Evolutionary conservation across 2,113 vertebrate species (phyloP).

Genomic region (Myotis brandtii): DNA sequence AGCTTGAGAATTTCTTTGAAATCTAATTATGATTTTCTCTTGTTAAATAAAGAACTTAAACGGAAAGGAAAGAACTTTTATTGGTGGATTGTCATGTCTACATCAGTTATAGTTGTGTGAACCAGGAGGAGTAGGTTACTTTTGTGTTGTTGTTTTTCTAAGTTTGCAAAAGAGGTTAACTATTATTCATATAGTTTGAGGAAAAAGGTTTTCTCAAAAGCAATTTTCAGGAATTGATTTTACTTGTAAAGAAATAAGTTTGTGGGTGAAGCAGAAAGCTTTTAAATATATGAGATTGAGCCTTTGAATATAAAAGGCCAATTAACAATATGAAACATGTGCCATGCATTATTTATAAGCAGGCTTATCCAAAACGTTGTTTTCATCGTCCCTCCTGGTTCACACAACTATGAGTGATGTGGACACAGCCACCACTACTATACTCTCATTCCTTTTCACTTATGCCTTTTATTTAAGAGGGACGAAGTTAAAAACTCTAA

Average conservation of each 20-base stretch:
- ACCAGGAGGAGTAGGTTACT: neutral
- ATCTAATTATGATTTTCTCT: neutral
- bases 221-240: neutral
- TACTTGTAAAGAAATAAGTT: neutral
- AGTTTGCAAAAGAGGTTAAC: neutral
- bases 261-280: neutral
- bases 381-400: neutral
- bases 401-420: neutral
- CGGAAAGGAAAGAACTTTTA: neutral
- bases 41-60: neutral
- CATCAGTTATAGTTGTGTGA: neutral
- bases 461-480: neutral
- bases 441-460: neutral
- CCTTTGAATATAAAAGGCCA: neutral
- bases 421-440: accelerated
- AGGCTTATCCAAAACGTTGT: neutral
- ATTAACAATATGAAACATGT: neutral
- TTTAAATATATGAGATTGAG: neutral
- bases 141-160: neutral
- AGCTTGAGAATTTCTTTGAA: constrained; percentile 32
- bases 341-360: neutral
- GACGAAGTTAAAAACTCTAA: neutral
- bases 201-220: neutral
- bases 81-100: too few species aligned
- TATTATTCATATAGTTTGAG: neutral